Conservation (phyloP, 92 coral and sea anemone species). For the Hydrozoanthus gracilis region DNA sequence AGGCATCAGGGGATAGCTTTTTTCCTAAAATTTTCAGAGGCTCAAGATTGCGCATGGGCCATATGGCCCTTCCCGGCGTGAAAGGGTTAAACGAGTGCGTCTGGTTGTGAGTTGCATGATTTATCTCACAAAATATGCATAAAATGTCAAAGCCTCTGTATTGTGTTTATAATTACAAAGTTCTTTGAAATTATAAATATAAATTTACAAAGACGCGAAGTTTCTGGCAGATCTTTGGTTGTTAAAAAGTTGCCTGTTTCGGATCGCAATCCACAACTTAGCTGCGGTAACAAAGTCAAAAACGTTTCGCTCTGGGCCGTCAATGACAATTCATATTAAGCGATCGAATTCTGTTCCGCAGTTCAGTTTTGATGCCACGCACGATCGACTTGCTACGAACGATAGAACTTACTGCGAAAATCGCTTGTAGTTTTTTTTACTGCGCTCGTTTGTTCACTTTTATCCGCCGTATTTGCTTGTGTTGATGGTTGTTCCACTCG, state of each 20-base stretch:
- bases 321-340: constrained; percentile 13
- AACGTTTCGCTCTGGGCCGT: constrained; percentile 14
- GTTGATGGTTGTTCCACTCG: constrained; percentile 24
- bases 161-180: constrained; percentile 18
- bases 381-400: too few species aligned
- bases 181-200: constrained; percentile 20
- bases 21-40: too few species aligned
- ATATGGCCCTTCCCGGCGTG: too few species aligned
- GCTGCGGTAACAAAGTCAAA: constrained; percentile 22
- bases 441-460: neutral
- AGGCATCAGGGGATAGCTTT: too few species aligned
- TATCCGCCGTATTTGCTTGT: constrained; percentile 14
- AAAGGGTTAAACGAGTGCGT: constrained; percentile 22
- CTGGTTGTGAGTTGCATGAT: constrained; percentile 26
- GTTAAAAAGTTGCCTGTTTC: constrained; percentile 12
- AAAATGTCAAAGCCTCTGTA: constrained; percentile 14
- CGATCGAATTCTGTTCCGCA: constrained; percentile 11
- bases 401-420: too few species aligned
- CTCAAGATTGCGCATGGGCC: too few species aligned
- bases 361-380: neutral
- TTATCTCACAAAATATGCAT: constrained; percentile 17
- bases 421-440: neutral
- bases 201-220: constrained; percentile 7
- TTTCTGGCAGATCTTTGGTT: neutral
- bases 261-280: constrained; percentile 8